A percentile compares a stretch with the other conserved stretches of the same genome.
These are phyloP conservation scores for Pangasius krempfi DNA, from an alignment of 2,797 vertebrate genomes.

Conservation along the genomic window DNA sequence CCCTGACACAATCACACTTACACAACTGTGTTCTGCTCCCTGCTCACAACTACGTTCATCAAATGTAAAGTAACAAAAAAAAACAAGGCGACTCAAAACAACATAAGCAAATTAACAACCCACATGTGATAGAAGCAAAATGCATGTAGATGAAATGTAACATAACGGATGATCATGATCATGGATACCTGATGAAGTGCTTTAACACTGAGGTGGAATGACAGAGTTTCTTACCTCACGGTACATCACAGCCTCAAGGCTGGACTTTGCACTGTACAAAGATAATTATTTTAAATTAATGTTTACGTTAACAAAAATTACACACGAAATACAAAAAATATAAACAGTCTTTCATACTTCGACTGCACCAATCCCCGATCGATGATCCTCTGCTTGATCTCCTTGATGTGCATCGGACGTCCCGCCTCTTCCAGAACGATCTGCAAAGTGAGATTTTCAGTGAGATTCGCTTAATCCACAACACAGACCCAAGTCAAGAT, in stretches of 20 bases:
- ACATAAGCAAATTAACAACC: background rate
- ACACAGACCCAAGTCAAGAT: background rate
- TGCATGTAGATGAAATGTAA: background rate
- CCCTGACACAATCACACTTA: background rate
- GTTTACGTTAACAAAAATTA: background rate
- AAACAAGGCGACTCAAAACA: background rate
- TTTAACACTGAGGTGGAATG: background rate
- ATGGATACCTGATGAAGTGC: slow-evolving; percentile 11
- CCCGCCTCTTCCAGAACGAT: slow-evolving; percentile 82
- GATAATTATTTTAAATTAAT: slow-evolving; percentile 14
- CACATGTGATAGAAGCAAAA: background rate
- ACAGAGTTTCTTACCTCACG: slow-evolving; percentile 76
- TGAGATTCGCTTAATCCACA: too few relatives aligned
- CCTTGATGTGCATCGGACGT: slow-evolving; percentile 84
- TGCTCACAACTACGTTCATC: background rate
- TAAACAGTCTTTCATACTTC: slow-evolving; percentile 65
- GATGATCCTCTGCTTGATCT: slow-evolving; percentile 83
- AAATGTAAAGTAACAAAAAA: background rate
- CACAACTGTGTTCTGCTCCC: background rate
- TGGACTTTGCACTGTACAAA: slow-evolving; percentile 78
- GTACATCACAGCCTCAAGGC: slow-evolving; percentile 84
- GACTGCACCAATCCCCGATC: slow-evolving; percentile 82
- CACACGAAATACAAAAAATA: background rate
- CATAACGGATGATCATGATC: background rate
- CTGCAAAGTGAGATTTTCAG: slow-evolving; percentile 55